Base-by-base conservation (phyloP, 2,113 vertebrate genomes). In the Syngnathus scovelli region DNA sequence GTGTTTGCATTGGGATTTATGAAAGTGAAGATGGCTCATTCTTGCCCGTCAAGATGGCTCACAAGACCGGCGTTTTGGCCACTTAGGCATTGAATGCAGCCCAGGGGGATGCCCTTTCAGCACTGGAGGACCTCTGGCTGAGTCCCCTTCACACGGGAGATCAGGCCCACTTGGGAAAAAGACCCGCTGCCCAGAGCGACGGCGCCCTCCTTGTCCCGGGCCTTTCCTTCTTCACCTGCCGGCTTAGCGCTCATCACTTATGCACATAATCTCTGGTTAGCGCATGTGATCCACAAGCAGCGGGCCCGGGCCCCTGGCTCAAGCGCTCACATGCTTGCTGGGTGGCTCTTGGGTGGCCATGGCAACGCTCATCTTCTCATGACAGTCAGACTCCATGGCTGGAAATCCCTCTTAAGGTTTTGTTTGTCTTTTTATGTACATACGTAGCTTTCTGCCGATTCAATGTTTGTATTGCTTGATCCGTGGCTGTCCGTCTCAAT, bases 181-280 rank as follows among this genome's bases (percentile, higher is more conserved):
- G 79, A 79, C 71, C 74, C 74, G 89, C 87, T 93, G 90, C 95
- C 92, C 89, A 87, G 92, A 92, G 87, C 90, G 93, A 94, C 92
- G 92, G 92, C 23, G 68, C 67, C 80, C 74, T 79, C 69, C 81
- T 86, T 80, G 86, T 88, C 85, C 88, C 84, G 72, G 84, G 83
- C 88, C 90, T 90, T 95, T 91, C 74, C 88, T 84, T 73, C 87
- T 85, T 90, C 89, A 95, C 94, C 94, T 94, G 93, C 93, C 91
- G 89, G 89, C 93, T 92, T 92, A 90, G 89, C 38, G 87, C 89
- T 94, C 94, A 95, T 95, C 94, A 93, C 83, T 95, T 95, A 95
- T 93, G 94, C 93, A 89, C 87, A 87, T 94, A 95, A 95, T 95
- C 93, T 92, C 85, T 88, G 85, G 89, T 90, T 86, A 85, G 84